Evolutionary conservation across 2,113 vertebrate species (phyloP).

Genomic region (Carlito syrichta): DNA sequence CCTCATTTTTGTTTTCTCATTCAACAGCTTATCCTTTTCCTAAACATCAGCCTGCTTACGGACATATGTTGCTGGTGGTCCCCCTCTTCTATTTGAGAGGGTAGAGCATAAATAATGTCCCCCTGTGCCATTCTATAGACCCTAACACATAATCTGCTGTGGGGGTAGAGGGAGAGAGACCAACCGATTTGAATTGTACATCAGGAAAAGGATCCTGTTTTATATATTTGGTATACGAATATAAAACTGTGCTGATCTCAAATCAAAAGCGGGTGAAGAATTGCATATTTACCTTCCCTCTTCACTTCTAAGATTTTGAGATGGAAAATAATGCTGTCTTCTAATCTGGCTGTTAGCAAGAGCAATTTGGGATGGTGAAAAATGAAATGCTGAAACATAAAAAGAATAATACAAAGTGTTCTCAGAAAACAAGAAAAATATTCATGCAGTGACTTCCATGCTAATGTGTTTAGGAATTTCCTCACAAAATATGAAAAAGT

Average conservation of each 20-base stretch:
- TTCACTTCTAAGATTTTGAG: background rate
- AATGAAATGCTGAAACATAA: background rate
- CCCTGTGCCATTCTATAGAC: background rate
- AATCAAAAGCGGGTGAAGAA: background rate
- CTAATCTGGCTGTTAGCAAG: background rate
- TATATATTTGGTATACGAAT: slow-evolving; percentile 18
- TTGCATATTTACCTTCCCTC: background rate
- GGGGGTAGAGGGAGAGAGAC: background rate
- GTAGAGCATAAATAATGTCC: background rate
- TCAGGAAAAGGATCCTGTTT: background rate
- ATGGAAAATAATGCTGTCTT: background rate
- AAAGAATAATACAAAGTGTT: background rate
- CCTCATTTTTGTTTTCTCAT: background rate
- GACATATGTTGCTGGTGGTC: background rate
- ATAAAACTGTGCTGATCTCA: slow-evolving; percentile 19
- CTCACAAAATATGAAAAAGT: background rate
- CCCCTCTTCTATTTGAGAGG: background rate
- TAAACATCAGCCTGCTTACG: background rate
- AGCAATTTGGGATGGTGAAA: background rate
- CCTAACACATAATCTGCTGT: background rate
- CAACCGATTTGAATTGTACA: slow-evolving; percentile 5
- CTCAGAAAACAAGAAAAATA: background rate
- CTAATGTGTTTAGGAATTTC: background rate
- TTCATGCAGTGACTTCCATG: background rate
- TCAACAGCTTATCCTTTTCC: background rate